These are phyloP conservation scores for Mus musculus DNA, from an alignment of 2,113 vertebrate species.

Conservation along the genomic window GRCm39 chr7:81880001-81880500, in stretches of 20 bases:
- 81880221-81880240: neutral
- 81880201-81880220: neutral
- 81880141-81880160: neutral
- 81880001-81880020: no score
- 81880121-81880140: neutral
- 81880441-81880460: no score
- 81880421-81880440: neutral
- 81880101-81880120: slow-evolving; percentile 31
- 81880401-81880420: neutral
- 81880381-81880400: neutral
- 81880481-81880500: neutral
- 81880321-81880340: neutral
- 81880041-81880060: neutral
- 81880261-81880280: neutral
- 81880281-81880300: neutral
- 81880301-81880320: neutral
- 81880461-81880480: neutral
- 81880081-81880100: neutral
- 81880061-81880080: neutral
- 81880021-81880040: neutral
- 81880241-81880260: neutral
- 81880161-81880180: neutral
- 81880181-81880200: neutral
- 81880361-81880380: neutral
- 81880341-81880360: neutral